These are phyloP conservation scores for Drosophila limbata DNA, from an alignment of 2,888 invertebrate genomes.

Conservation along the genomic window DNA sequence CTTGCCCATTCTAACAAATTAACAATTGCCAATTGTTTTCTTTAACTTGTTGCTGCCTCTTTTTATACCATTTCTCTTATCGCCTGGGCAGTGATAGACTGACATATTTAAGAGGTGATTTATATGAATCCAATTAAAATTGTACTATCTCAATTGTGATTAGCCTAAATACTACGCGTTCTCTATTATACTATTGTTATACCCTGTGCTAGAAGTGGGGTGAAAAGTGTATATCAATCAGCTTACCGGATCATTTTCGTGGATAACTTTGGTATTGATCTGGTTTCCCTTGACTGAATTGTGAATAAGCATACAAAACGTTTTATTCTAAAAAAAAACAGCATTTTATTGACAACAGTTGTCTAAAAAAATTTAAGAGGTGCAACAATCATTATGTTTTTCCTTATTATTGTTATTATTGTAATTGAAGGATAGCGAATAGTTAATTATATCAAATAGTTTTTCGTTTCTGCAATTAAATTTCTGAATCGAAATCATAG, in stretches of 20 bases:
- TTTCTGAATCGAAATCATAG: neutral
- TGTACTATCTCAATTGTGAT: slow-evolving; percentile 7
- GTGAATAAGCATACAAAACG: too few species aligned
- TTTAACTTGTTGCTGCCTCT: neutral
- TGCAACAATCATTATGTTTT: neutral
- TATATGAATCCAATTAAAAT: slow-evolving; percentile 8
- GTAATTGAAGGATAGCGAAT: too few species aligned
- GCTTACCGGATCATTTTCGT: neutral
- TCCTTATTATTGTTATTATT: neutral
- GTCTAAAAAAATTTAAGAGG: neutral
- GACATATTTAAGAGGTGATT: slow-evolving; percentile 30
- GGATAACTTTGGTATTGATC: too few species aligned
- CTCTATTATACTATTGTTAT: neutral
- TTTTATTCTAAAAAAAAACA: too few species aligned
- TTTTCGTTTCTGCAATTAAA: too few species aligned
- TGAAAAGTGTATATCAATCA: neutral
- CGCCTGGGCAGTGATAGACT: slow-evolving; percentile 5
- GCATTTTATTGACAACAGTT: too few species aligned
- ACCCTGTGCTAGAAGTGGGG: neutral
- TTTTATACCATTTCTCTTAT: slow-evolving; percentile 45
- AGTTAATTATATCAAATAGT: too few species aligned
- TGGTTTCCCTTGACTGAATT: too few species aligned
- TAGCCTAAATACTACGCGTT: slow-evolving; percentile 1
- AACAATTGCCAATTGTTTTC: slow-evolving; percentile 7
- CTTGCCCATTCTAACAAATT: slow-evolving; percentile 33